Conservation (phyloP, 2,888 invertebrate genomes). For the Cosmia trapezina region DNA sequence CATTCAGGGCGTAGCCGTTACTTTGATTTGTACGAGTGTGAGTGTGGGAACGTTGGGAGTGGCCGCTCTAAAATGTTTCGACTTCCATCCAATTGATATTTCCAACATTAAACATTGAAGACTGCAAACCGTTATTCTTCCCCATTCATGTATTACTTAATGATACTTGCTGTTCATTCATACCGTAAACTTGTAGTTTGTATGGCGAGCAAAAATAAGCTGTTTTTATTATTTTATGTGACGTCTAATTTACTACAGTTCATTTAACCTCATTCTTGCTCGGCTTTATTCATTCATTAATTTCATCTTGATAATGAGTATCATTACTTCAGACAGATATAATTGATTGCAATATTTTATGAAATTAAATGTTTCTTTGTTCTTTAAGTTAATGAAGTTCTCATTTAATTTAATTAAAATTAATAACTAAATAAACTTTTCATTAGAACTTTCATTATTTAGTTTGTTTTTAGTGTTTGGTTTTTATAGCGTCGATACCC, state of each 20-base stretch:
- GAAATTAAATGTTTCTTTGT: slow-evolving; percentile 42
- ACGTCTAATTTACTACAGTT: slow-evolving; percentile 39
- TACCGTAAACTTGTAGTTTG: slow-evolving; percentile 25
- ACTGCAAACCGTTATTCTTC: slow-evolving; percentile 34
- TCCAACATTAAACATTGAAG: slow-evolving; percentile 26
- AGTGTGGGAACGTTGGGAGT: slow-evolving; percentile 37
- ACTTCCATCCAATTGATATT: slow-evolving; percentile 22
- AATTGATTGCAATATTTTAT: slow-evolving; percentile 45
- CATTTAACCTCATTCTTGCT: slow-evolving; percentile 43
- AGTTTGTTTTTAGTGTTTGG: not conserved
- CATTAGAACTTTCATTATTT: not conserved
- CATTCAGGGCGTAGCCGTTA: slow-evolving; percentile 48
- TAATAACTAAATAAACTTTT: slow-evolving; percentile 17
- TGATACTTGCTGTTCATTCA: slow-evolving; percentile 60
- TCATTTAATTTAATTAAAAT: slow-evolving; percentile 26
- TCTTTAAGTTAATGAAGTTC: slow-evolving; percentile 13
- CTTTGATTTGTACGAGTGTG: slow-evolving; percentile 43
- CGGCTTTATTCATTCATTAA: slow-evolving; percentile 35
- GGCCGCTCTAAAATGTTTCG: slow-evolving; percentile 37
- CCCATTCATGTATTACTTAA: slow-evolving; percentile 54
- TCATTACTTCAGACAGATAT: slow-evolving; percentile 42
- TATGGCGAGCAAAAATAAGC: slow-evolving; percentile 19
- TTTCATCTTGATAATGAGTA: slow-evolving; percentile 43
- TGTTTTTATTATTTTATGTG: slow-evolving; percentile 29
- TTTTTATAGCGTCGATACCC: not conserved